Evolutionary conservation across 2,888 invertebrate genomes (phyloP), one percentile per base, ranked within the genome.

Genomic region (Thera britannica): DNA sequence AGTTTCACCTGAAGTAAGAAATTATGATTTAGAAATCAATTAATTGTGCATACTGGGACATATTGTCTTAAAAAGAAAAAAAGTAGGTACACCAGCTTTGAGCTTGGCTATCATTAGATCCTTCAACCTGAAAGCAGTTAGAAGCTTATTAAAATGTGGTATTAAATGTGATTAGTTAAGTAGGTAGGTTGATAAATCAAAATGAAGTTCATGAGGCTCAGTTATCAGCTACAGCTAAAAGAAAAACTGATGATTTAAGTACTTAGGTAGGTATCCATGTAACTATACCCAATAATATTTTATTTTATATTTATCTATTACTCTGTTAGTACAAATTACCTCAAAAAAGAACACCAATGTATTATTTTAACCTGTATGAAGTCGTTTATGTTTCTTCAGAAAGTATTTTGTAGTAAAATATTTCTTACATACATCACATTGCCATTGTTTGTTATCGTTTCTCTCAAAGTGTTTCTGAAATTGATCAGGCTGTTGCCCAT

Each of bases 341-440:
- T 92, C 87, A 83, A 87, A 85, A 87, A 73, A 79, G 23, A 89
- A 92, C 88, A 90, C 85, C 86, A 90, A 90, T 84, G 62, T 84
- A 85, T 87, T 79, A 76, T 78, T 79, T 87, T 92, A 90, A 96
- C 97, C 97, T 88, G 97, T 97, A 87, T 98, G 98, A 70, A 98
- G 94, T 75, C 97, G 95, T 89, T 97, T 97, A 85, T 98, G 98
- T 88, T 98, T 98, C 89, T 97, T 97, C 75, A 98, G 90, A 83
- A 98, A 98, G 91, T 98, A 97, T 88, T 98, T 98, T 1, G 97
- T 98, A 0, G 97, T 97, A 83, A 98, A 98, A 87, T 96, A 95
- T 92, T 98, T 98, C 65, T 95, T 94, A 86, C 98, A 98, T 56
- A 97, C 96, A 80, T 97, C 97, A 83, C 98, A 98, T 82, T 96